Evolutionary conservation across 2,113 vertebrate genomes (phyloP).

Genomic region (Choloepus hoffmanni): DNA sequence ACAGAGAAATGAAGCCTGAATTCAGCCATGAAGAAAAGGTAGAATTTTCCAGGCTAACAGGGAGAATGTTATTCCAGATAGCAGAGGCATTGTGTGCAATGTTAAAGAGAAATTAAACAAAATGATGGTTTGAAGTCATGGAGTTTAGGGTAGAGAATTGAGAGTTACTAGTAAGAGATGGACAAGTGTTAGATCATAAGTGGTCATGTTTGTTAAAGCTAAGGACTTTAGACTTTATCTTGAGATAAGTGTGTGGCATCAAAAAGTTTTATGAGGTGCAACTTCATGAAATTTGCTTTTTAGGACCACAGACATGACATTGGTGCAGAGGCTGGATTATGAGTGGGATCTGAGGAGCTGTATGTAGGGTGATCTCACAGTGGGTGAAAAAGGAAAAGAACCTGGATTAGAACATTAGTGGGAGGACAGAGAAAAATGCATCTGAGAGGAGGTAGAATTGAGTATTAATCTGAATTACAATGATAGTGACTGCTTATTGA

Average conservation of each 20-base stretch:
- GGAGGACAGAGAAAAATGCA: neutral
- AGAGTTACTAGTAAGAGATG: neutral
- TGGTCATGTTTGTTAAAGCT: neutral
- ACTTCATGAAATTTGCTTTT: neutral
- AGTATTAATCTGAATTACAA: neutral
- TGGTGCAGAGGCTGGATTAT: neutral
- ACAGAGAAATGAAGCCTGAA: neutral
- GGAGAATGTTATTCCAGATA: neutral
- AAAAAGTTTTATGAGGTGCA: neutral
- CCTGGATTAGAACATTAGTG: neutral
- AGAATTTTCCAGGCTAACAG: neutral
- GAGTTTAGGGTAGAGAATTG: neutral
- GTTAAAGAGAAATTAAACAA: neutral
- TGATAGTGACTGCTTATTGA: neutral
- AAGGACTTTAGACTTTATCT: neutral
- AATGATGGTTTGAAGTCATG: neutral
- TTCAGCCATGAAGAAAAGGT: neutral
- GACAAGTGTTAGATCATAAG: neutral
- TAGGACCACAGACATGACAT: neutral
- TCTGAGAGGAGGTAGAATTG: neutral
- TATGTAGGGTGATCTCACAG: neutral
- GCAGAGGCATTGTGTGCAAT: neutral
- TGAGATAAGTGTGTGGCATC: neutral
- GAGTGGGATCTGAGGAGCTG: rapidly evolving
- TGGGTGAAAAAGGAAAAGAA: neutral